Evolutionary conservation across 2,888 invertebrate species (phyloP), one percentile per base, ranked within the genome.

Genomic region (Heliconius ismenius): DNA sequence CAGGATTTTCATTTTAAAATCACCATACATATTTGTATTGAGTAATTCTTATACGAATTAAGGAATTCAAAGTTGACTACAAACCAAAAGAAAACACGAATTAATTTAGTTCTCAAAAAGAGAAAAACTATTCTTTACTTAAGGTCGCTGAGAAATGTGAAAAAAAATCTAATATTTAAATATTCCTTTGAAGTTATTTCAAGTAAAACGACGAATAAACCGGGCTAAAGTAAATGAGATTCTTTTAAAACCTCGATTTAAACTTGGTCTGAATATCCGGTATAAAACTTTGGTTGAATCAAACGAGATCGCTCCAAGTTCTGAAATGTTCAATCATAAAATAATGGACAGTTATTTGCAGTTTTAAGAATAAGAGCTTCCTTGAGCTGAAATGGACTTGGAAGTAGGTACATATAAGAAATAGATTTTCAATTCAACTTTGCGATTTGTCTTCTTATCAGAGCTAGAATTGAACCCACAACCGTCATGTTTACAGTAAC

Each of bases 231-330:
- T 65, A 63, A 26, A 76, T 58, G 36, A 65, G 36, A 60, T 65
- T 76, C 73, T 73, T 73, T 62, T 15, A 21, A 39, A 62, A 62
- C 26, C 21, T 73, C 73, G 26, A 62, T 72, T 65, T 58, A 39
- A 76, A 76, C n/a, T 73, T 72, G 36, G 65, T 65, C 63, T 65
- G 62, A 72, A 76, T 76, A 72, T 75, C 49, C 75, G 54, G 36
- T 75, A 70, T 64, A 54, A 70, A 70, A 70, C 70, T 73, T 73
- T 65, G 58, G 54, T 72, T 72, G 58, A 76, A 60, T 26, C 64
- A 76, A 76, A 76, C 70, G 76, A 76, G 58, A 73, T 72, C 72
- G 58, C 36, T 67, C 62, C 58, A 73, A 76, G 76, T 76, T 76
- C 65, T 65, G 28, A 72, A 76, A 76, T 73, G 60, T 65, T 76